These are phyloP conservation scores for Paradoxurus hermaphroditus DNA, from an alignment of 2,113 vertebrate species.

Conservation along the genomic window DNA sequence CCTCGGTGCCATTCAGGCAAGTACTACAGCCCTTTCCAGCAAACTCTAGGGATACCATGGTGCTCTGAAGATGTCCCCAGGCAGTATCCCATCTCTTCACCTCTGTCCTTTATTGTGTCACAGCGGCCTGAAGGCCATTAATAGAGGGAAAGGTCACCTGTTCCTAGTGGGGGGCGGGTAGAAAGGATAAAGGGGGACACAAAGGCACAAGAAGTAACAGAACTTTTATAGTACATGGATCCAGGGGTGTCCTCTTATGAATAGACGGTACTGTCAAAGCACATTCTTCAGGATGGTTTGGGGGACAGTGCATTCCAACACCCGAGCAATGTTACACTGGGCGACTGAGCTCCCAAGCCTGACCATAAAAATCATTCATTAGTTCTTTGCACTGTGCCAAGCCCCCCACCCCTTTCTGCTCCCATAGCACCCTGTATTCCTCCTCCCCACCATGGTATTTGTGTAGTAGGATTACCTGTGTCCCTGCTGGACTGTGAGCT, in stretches of 20 bases:
- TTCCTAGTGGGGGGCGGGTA: background rate
- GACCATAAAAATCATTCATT: background rate
- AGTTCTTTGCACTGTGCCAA: background rate
- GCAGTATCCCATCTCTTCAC: background rate
- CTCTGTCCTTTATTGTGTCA: background rate
- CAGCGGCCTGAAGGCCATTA: background rate
- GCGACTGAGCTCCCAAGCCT: background rate
- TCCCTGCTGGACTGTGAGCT: background rate
- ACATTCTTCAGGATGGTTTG: background rate
- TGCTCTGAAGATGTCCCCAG: background rate
- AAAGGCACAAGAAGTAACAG: background rate
- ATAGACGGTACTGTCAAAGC: background rate
- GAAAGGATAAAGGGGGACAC: background rate
- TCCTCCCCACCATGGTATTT: background rate
- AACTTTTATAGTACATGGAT: background rate
- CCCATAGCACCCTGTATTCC: background rate
- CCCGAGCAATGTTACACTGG: background rate
- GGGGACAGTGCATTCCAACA: background rate
- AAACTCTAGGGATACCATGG: background rate
- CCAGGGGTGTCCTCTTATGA: background rate
- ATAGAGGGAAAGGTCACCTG: background rate
- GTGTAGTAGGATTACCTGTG: background rate
- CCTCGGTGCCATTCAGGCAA: conserved; percentile 97
- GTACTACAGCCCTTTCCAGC: background rate
- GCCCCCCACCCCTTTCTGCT: background rate